Percentiles rank a stretch among this genome's conserved stretches.
Conservation (phyloP, 2,113 vertebrate genomes). For the Athene cunicularia region DNA sequence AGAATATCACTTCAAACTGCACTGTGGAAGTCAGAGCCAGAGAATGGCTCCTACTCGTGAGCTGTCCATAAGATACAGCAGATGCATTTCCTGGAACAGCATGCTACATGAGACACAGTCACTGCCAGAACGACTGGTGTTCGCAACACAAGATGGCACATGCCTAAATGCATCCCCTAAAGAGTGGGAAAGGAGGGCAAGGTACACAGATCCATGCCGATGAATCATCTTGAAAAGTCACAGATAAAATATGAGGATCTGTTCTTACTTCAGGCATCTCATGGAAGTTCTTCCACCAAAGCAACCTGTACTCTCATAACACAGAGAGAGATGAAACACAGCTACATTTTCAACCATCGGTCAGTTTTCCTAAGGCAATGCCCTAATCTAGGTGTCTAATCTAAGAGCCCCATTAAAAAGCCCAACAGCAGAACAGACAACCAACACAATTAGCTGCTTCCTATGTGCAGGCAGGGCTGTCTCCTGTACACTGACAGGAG, state of each 20-base stretch:
- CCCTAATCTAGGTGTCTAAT: neutral
- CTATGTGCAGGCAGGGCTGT: neutral
- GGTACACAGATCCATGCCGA: neutral
- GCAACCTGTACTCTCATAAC: neutral
- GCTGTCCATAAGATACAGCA: neutral
- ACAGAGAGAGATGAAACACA: neutral
- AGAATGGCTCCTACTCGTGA: neutral
- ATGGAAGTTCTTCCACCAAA: neutral
- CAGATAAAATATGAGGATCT: neutral
- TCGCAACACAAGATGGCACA: neutral
- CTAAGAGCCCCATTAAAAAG: neutral
- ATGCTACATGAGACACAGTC: neutral
- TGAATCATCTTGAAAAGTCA: constrained; percentile 25
- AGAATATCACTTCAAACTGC: neutral
- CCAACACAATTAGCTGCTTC: neutral
- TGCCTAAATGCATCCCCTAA: neutral
- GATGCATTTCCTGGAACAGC: neutral
- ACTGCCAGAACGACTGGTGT: neutral
- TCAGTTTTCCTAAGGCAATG: neutral
- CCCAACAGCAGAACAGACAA: neutral
- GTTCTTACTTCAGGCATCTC: neutral
- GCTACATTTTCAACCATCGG: neutral
- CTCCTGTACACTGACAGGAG: neutral
- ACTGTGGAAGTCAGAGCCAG: neutral
- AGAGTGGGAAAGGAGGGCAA: neutral